Evolutionary conservation across 2,113 vertebrate species (phyloP).

Genomic region (Pristiophorus japonicus): DNA sequence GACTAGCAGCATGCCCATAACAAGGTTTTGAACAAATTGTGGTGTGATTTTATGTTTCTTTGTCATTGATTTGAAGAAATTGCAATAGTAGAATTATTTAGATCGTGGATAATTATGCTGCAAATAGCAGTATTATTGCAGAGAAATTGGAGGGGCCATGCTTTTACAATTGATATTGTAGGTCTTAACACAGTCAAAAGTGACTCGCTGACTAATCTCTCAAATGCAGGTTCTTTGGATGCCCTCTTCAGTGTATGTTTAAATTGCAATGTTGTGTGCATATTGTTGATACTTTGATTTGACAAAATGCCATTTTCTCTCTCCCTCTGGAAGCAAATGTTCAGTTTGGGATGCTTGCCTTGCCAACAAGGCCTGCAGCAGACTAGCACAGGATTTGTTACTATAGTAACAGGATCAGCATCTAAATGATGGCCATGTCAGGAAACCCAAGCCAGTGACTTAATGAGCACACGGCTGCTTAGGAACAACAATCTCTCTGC

Average conservation of each 20-base stretch:
- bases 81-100: not conserved
- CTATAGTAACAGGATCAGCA: slow-evolving; percentile 62
- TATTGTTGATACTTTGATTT: not conserved
- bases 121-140: not conserved
- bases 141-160: not conserved
- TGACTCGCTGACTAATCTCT: not conserved
- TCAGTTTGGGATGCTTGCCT: not conserved
- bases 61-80: not conserved
- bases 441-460: slow-evolving; percentile 45
- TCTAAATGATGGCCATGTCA: slow-evolving; percentile 49
- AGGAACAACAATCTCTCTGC: not conserved
- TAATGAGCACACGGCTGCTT: slow-evolving; percentile 46
- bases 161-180: not conserved
- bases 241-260: not conserved
- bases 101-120: not conserved
- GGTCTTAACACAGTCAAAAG: not conserved
- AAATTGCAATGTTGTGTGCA: not conserved
- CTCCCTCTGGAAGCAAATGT: not conserved
- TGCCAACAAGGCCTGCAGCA: not conserved
- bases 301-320: not conserved
- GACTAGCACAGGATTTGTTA: slow-evolving; percentile 45
- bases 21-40: not conserved
- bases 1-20: not conserved
- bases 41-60: not conserved
- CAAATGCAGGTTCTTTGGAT: not conserved